A percentile compares a stretch with the other conserved stretches of the same genome.
These are phyloP conservation scores for Trimorus sp. DNA, from an alignment of 2,888 invertebrate genomes.

Conservation along the genomic window DNA sequence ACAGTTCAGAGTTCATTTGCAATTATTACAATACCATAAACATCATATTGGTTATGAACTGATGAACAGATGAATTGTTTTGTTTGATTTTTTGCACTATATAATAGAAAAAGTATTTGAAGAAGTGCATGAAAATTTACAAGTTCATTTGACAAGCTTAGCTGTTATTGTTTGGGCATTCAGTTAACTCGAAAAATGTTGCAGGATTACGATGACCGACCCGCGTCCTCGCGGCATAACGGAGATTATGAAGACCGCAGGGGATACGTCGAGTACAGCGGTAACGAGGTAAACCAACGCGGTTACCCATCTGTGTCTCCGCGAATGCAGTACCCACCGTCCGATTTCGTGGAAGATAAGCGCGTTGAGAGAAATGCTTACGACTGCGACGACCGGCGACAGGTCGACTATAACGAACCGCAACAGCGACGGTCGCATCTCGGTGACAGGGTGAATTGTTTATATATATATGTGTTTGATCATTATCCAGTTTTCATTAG, in stretches of 20 bases:
- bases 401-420: slow-evolving; percentile 74
- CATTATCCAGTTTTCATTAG: too few species aligned
- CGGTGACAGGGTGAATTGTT: slow-evolving; percentile 74
- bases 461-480: neutral
- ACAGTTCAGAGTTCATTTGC: too few species aligned
- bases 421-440: slow-evolving; percentile 71
- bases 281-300: slow-evolving; percentile 68
- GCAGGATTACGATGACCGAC: slow-evolving; percentile 74
- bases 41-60: too few species aligned
- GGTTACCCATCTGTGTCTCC: slow-evolving; percentile 72
- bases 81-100: too few species aligned
- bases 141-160: neutral
- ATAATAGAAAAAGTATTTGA: too few species aligned
- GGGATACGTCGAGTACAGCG: slow-evolving; percentile 69
- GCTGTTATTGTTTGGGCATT: neutral
- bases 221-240: slow-evolving; percentile 70
- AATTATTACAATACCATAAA: too few species aligned
- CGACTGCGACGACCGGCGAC: slow-evolving; percentile 74
- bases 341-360: slow-evolving; percentile 74
- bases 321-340: slow-evolving; percentile 72
- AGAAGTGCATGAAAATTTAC: neutral
- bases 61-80: too few species aligned
- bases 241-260: slow-evolving; percentile 75
- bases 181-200: neutral
- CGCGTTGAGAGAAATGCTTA: slow-evolving; percentile 73